These are phyloP conservation scores for Sebastes minor DNA, from an alignment of 2,797 vertebrate genomes.

Conservation along the genomic window DNA sequence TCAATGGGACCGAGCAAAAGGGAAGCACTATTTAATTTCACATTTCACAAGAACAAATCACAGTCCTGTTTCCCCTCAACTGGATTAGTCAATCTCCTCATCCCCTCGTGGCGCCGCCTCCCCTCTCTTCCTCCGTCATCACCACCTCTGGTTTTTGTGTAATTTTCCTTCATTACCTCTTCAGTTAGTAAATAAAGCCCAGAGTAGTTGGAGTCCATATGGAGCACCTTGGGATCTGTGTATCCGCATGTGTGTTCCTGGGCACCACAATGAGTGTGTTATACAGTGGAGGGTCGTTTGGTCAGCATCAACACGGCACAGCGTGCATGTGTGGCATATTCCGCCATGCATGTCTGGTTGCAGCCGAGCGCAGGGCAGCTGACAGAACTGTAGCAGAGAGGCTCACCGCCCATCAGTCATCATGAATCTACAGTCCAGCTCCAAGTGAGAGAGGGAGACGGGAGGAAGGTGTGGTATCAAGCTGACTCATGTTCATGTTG, in stretches of 20 bases:
- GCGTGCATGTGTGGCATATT: conserved; percentile 24
- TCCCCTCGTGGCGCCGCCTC: conserved; percentile 6
- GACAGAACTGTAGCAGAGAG: conserved; percentile 40
- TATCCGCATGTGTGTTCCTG: neutral
- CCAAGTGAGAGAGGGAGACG: neutral
- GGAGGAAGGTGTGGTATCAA: neutral
- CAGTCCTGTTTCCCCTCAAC: conserved; percentile 16
- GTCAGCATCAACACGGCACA: conserved; percentile 24
- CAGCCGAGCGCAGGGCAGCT: conserved; percentile 14
- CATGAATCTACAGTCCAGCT: conserved; percentile 4
- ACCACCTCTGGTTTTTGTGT: conserved; percentile 56
- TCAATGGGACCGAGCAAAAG: neutral
- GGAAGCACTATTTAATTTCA: conserved; percentile 34
- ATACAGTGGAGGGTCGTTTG: conserved; percentile 19
- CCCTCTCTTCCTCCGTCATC: conserved; percentile 47
- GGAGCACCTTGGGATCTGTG: conserved; percentile 16
- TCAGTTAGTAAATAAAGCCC: conserved; percentile 53
- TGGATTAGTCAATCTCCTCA: conserved; percentile 35
- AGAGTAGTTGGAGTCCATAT: conserved; percentile 20
- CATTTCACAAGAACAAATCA: conserved; percentile 38
- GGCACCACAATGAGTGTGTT: neutral
- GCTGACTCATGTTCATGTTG: neutral
- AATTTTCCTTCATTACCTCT: conserved; percentile 58
- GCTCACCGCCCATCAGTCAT: conserved; percentile 21
- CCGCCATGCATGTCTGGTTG: conserved; percentile 9